Evolutionary conservation across 2,888 invertebrate species (phyloP).

Genomic region (Oxycera nigricornis): DNA sequence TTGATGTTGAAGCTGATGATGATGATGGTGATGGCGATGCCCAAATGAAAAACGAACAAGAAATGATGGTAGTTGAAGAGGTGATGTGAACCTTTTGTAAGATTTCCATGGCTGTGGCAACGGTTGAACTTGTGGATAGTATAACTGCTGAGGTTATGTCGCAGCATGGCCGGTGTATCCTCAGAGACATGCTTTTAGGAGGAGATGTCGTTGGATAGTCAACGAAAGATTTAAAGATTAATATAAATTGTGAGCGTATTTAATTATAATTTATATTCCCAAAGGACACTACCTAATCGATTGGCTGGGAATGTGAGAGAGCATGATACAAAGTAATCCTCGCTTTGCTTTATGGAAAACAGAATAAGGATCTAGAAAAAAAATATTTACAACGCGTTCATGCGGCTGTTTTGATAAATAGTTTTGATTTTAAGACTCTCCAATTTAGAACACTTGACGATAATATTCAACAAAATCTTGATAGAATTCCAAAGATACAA

Average conservation of each 20-base stretch:
- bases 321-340: no score
- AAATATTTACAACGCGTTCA: no score
- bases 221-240: background rate
- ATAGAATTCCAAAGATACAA: no score
- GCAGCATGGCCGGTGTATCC: background rate
- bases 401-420: no score
- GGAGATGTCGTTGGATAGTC: background rate
- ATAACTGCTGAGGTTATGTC: background rate
- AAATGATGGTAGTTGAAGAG: background rate
- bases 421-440: no score
- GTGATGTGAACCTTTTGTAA: slow-evolving; percentile 10
- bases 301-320: no score
- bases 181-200: background rate
- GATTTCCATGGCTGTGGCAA: slow-evolving; percentile 13
- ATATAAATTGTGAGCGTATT: background rate
- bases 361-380: no score
- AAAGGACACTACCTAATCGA: no score
- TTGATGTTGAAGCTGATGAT: slow-evolving; percentile 11
- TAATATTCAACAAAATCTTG: no score
- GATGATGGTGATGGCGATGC: slow-evolving; percentile 15
- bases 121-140: no score
- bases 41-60: background rate
- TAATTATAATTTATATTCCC: background rate
- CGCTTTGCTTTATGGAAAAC: no score
- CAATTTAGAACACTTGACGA: no score